Evolutionary conservation across 2,113 vertebrate genomes (phyloP).

Genomic region (Cynocephalus volans): DNA sequence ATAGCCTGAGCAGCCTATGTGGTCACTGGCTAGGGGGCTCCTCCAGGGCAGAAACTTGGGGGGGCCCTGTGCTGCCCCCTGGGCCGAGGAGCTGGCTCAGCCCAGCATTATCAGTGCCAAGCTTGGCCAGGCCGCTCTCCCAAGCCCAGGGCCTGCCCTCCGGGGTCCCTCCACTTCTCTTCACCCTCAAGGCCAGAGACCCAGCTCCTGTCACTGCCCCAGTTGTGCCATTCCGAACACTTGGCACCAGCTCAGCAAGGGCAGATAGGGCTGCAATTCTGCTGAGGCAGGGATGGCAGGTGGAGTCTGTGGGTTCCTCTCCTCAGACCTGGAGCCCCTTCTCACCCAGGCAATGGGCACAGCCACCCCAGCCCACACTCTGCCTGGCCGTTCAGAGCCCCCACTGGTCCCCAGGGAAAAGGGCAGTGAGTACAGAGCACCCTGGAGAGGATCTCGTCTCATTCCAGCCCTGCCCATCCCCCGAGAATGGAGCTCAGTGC

Average conservation of each 20-base stretch:
- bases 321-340: not conserved
- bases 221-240: not conserved
- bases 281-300: not conserved
- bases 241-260: not conserved
- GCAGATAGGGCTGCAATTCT: not conserved
- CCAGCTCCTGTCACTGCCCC: rapidly evolving
- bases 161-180: not conserved
- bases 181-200: not conserved
- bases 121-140: not conserved
- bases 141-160: not conserved
- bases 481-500: not conserved
- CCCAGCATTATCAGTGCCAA: not conserved
- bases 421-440: not conserved
- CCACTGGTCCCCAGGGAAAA: not conserved
- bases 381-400: not conserved
- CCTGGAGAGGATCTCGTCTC: not conserved
- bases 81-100: not conserved
- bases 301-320: not conserved
- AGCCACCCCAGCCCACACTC: not conserved
- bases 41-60: not conserved
- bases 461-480: not conserved
- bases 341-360: not conserved
- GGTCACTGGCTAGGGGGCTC: not conserved
- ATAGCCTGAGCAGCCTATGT: not conserved
- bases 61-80: not conserved